Conservation (phyloP, 53 echinoderm and acorn worm genomes). For the Arbacia lixula region DNA sequence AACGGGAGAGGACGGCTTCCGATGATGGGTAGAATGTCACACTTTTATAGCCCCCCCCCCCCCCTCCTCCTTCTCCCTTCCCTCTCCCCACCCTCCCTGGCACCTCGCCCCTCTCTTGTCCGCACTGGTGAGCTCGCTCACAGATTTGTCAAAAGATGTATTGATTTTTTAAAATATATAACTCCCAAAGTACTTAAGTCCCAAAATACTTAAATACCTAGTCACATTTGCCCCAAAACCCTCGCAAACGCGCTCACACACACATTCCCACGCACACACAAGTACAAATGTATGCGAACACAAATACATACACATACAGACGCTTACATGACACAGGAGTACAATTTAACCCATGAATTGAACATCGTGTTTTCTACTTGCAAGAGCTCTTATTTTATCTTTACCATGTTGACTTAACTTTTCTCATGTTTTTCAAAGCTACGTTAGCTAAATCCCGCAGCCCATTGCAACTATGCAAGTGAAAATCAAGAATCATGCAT, state of each 20-base stretch:
- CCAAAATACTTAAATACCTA: neutral
- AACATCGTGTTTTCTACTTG: too few relatives aligned
- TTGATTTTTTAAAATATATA: too few relatives aligned
- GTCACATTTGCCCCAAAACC: neutral
- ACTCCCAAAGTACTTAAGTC: neutral
- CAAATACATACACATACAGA: neutral
- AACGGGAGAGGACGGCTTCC: neutral
- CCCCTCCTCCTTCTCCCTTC: neutral
- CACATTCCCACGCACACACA: neutral
- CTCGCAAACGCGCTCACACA: neutral
- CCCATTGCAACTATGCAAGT: too few relatives aligned
- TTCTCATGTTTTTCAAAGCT: too few relatives aligned
- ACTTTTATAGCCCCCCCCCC: neutral
- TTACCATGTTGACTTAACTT: too few relatives aligned
- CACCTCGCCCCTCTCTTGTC: neutral
- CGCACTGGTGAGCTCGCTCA: neutral
- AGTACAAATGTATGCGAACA: neutral
- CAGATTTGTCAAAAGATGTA: too few relatives aligned
- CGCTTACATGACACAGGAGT: neutral
- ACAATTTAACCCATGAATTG: too few relatives aligned
- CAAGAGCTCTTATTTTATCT: too few relatives aligned
- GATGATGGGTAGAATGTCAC: neutral
- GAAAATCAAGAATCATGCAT: too few relatives aligned
- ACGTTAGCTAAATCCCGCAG: too few relatives aligned
- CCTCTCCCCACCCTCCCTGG: neutral